These are phyloP conservation scores for Amblyornis subalaris DNA, from an alignment of 2,113 vertebrate species.

Conservation along the genomic window DNA sequence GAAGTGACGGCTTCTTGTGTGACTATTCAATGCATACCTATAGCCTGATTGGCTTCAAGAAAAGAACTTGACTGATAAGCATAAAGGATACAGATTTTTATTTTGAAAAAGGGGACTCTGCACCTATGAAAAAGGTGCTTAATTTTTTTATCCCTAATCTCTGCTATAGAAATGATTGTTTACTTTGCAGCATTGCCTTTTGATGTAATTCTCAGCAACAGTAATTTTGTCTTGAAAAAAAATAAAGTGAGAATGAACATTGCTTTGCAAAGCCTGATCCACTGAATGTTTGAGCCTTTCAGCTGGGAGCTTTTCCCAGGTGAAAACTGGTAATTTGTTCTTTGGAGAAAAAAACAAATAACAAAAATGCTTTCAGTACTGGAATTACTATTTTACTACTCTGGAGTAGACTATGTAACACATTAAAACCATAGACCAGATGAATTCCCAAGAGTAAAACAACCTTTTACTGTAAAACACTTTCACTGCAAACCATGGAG, in stretches of 20 bases:
- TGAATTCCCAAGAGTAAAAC: slow-evolving; percentile 52
- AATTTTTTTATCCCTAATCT: neutral
- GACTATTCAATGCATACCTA: neutral
- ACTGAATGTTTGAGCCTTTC: slow-evolving; percentile 15
- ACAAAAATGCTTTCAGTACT: slow-evolving; percentile 57
- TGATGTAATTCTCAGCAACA: neutral
- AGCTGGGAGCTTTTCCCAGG: neutral
- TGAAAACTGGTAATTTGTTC: slow-evolving; percentile 59
- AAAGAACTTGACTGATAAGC: neutral
- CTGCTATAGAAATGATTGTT: neutral
- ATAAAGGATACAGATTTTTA: neutral
- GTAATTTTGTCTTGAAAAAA: neutral
- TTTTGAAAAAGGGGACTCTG: neutral
- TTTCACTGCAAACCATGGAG: slow-evolving; percentile 34
- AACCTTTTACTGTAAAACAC: slow-evolving; percentile 61
- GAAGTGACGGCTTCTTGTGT: neutral
- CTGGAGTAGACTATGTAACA: slow-evolving; percentile 38
- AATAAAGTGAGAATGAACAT: neutral
- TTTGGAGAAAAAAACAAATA: slow-evolving; percentile 59
- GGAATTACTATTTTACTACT: slow-evolving; percentile 45
- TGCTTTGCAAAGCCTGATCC: neutral
- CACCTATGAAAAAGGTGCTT: neutral
- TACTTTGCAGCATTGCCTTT: neutral
- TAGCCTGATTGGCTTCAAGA: neutral
- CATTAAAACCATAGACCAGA: slow-evolving; percentile 47